Conservation (phyloP, 2,888 invertebrate species). For the Hypolimnas misippus region DNA sequence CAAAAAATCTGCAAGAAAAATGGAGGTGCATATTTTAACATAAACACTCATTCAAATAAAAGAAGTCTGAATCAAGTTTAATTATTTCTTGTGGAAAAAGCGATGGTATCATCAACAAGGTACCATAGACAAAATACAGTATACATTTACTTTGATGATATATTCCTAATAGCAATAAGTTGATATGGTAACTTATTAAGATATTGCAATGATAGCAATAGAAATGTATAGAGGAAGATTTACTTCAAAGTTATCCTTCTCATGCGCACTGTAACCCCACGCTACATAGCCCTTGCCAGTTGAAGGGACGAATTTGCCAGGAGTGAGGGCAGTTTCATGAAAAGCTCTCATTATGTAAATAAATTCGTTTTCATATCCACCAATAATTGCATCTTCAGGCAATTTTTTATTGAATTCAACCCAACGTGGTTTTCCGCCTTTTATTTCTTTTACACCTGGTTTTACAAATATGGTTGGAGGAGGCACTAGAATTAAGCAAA, state of each 20-base stretch:
- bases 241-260: slow-evolving; percentile 88
- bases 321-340: slow-evolving; percentile 89
- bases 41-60: too few relatives aligned
- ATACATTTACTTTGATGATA: too few relatives aligned
- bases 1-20: slow-evolving; percentile 58
- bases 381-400: slow-evolving; percentile 41
- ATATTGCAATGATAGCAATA: too few relatives aligned
- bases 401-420: slow-evolving; percentile 53
- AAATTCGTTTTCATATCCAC: slow-evolving; percentile 41
- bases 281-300: slow-evolving; percentile 87
- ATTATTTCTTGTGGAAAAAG: too few relatives aligned
- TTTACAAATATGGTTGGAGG: slow-evolving; percentile 37
- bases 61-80: too few relatives aligned
- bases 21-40: too few relatives aligned
- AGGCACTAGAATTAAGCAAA: slow-evolving; percentile 45
- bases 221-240: too few relatives aligned
- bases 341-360: slow-evolving; percentile 86
- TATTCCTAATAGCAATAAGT: too few relatives aligned
- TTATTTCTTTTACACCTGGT: slow-evolving; percentile 47
- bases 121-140: too few relatives aligned
- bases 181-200: too few relatives aligned
- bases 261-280: slow-evolving; percentile 89
- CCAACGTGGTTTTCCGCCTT: slow-evolving; percentile 85
- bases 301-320: slow-evolving; percentile 90
- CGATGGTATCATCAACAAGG: too few relatives aligned